Conservation (phyloP, 2,113 vertebrate genomes). For the Rattus norvegicus region GRCr8 NC_086033.1:96436001-96436500, state of each 20-base stretch:
- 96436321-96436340: neutral
- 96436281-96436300: neutral
- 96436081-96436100: neutral
- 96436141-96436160: neutral
- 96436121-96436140: neutral
- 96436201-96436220: neutral
- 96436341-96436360: neutral
- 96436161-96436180: neutral
- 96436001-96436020: no score
- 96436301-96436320: neutral
- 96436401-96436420: conserved; percentile 49
- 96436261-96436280: neutral
- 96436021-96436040: no score
- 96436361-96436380: neutral
- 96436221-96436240: neutral
- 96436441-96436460: conserved; percentile 31
- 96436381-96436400: neutral
- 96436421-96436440: conserved; percentile 12
- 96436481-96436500: conserved; percentile 37
- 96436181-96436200: neutral
- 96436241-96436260: neutral
- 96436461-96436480: conserved; percentile 35
- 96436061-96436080: no score
- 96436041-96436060: no score
- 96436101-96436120: neutral